phyloP scores from a whole-genome alignment of 2,113 vertebrate species.

The Alligator sinensis region DNA sequence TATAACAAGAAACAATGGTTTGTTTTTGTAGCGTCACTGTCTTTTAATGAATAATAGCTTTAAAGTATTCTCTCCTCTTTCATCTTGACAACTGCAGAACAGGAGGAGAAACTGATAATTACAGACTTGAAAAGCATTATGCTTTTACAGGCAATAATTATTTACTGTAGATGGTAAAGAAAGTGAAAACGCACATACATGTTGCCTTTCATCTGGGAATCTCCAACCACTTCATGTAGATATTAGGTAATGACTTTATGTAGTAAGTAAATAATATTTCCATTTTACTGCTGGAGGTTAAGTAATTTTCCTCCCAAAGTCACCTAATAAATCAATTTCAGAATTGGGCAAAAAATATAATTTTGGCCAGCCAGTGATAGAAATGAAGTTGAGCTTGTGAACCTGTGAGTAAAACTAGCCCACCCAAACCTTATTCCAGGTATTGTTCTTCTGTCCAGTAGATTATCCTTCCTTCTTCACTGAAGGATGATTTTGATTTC shows the following conservation, averaged over 20 bases:
- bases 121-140: not conserved
- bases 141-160: not conserved
- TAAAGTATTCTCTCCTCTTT: not conserved
- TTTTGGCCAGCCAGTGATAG: not conserved
- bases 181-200: not conserved
- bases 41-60: not conserved
- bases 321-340: not conserved
- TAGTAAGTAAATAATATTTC: not conserved
- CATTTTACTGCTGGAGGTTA: not conserved
- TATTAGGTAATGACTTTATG: not conserved
- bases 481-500: no score
- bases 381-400: no score
- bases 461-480: no score
- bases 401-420: no score
- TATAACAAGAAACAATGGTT: not conserved
- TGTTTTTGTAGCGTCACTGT: not conserved
- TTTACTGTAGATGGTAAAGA: not conserved
- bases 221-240: not conserved
- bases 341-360: not conserved
- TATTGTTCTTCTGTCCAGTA: no score
- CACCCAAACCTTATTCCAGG: no score
- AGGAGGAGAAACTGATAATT: not conserved
- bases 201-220: not conserved
- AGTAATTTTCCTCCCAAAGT: not conserved
- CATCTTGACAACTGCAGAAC: not conserved